Evolutionary conservation across 2,888 invertebrate genomes (phyloP).

Genomic region (Callosobruchus maculatus): DNA sequence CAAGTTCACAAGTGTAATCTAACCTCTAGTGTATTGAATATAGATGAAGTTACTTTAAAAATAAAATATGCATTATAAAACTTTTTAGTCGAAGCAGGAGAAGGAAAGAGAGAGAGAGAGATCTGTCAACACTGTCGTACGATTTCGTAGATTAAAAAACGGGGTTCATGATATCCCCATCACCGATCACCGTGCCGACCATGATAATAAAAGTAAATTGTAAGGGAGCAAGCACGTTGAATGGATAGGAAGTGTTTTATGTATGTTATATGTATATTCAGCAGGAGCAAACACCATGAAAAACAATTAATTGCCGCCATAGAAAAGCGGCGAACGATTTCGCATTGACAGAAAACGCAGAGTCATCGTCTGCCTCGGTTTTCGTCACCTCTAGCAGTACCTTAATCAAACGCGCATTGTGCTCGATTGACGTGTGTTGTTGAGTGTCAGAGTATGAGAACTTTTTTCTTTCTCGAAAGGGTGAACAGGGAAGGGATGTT

Average conservation of each 20-base stretch:
- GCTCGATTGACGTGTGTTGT: background rate
- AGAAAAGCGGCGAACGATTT: slow-evolving; percentile 28
- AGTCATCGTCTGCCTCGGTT: slow-evolving; percentile 24
- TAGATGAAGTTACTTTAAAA: no score
- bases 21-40: no score
- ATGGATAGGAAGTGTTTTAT: slow-evolving; percentile 32
- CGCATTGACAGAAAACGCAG: slow-evolving; percentile 30
- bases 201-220: slow-evolving; percentile 20
- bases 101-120: background rate
- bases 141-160: slow-evolving; percentile 25
- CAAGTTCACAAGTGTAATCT: no score
- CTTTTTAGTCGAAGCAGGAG: no score
- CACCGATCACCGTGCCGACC: slow-evolving; percentile 6
- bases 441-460: no score
- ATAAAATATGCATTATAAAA: no score
- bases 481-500: no score
- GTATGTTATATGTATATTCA: no score
- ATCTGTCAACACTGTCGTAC: slow-evolving; percentile 9
- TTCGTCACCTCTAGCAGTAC: slow-evolving; percentile 17
- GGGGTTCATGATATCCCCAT: slow-evolving; percentile 33
- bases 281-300: slow-evolving; percentile 45
- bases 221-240: slow-evolving; percentile 22
- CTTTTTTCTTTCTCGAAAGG: background rate
- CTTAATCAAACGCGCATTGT: background rate
- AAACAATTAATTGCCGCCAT: slow-evolving; percentile 46